Evolutionary conservation across 2,113 vertebrate genomes (phyloP).

Genomic region (Hydrolagus affinis): DNA sequence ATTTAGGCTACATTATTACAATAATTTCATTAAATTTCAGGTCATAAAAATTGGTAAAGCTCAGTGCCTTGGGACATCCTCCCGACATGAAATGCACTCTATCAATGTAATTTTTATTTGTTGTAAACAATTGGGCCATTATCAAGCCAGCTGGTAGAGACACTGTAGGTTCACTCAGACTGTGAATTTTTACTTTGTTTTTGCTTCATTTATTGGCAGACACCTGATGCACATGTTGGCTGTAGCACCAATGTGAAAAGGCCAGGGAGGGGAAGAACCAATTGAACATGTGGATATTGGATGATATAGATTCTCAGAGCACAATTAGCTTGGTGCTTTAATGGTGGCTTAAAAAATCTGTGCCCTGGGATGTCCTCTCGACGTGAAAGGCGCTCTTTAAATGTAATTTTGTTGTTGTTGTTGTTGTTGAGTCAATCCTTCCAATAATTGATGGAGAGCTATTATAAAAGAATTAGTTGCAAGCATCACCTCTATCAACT

Average conservation of each 20-base stretch:
- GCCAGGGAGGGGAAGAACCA: background rate
- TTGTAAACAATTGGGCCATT: background rate
- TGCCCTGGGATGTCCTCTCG: no score
- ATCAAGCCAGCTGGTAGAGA: background rate
- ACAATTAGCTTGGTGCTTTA: no score
- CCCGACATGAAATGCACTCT: no score
- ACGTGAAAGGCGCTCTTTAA: no score
- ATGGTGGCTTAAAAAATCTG: no score
- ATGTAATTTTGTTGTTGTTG: no score
- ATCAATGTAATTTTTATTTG: slow-evolving; percentile 10
- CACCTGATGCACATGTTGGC: background rate
- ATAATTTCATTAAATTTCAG: background rate
- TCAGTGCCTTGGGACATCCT: no score
- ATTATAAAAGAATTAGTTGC: background rate
- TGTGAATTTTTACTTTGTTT: background rate
- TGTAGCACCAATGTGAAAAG: background rate
- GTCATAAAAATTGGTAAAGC: background rate
- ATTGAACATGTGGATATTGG: no score
- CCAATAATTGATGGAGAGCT: background rate
- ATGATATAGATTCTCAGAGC: no score
- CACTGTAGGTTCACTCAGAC: background rate
- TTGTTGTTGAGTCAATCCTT: background rate
- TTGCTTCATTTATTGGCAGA: background rate
- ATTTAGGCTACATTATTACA: background rate
- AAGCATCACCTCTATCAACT: background rate